These are phyloP conservation scores for Lemur catta DNA, from an alignment of 2,797 vertebrate species.

Conservation along the genomic window DNA sequence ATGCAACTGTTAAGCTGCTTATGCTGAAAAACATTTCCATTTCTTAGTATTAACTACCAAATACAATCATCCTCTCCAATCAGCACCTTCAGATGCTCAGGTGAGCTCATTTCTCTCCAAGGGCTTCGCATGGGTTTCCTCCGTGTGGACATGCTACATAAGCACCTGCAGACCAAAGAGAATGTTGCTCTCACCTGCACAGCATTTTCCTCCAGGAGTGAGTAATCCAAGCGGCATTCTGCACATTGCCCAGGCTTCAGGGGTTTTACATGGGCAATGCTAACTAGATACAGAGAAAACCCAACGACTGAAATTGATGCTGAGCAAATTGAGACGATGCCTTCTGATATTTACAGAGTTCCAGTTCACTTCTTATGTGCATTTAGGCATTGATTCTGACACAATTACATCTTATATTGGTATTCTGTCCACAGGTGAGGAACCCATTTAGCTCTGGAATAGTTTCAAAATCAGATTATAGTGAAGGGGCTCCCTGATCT, in stretches of 20 bases:
- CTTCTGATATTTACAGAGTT: neutral
- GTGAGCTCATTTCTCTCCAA: neutral
- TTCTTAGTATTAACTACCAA: neutral
- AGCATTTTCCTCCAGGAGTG: neutral
- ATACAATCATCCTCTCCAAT: fast-evolving
- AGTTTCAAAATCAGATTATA: conserved; percentile 24
- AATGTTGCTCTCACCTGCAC: neutral
- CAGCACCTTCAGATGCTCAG: fast-evolving
- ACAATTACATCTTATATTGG: neutral
- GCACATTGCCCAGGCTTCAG: neutral
- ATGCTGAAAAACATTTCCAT: neutral
- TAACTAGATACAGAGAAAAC: neutral
- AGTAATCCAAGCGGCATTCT: neutral
- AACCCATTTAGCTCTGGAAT: neutral
- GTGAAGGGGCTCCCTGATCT: conserved; percentile 1
- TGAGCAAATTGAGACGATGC: neutral
- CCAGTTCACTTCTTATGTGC: neutral
- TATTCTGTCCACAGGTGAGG: neutral
- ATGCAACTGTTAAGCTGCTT: fast-evolving
- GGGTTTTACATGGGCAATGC: neutral
- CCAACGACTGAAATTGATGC: fast-evolving
- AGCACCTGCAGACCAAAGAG: neutral
- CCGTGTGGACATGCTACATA: neutral
- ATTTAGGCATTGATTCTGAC: neutral
- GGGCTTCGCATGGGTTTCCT: neutral